These are phyloP conservation scores for Schizothorax lantsangensis DNA, from an alignment of 2,797 vertebrate genomes.

Conservation along the genomic window DNA sequence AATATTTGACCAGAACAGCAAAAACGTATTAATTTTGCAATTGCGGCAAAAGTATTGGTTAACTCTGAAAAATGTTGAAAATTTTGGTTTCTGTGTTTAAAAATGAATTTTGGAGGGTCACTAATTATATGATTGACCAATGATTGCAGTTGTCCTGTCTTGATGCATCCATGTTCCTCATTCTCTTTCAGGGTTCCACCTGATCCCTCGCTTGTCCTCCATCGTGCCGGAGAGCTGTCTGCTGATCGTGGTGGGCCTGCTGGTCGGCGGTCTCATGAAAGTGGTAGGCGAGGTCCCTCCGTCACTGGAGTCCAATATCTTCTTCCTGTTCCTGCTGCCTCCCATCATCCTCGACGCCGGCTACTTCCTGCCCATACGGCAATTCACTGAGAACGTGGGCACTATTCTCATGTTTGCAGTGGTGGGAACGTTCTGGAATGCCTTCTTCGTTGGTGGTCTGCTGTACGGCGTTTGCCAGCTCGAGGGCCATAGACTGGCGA, in stretches of 20 bases:
- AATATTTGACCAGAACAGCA: neutral
- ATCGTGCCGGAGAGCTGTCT: constrained; percentile 99
- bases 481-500: constrained; percentile 71
- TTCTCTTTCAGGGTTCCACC: constrained; percentile 87
- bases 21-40: neutral
- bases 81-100: neutral
- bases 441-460: constrained; percentile 91
- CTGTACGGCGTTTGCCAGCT: constrained; percentile 90
- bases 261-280: constrained; percentile 93
- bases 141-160: neutral
- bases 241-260: constrained; percentile 91
- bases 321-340: constrained; percentile 94
- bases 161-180: neutral
- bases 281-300: constrained; percentile 86
- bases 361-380: constrained; percentile 94
- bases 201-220: constrained; percentile 88
- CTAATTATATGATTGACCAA: neutral
- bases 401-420: constrained; percentile 98
- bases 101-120: accelerated
- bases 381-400: constrained; percentile 96
- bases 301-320: constrained; percentile 82
- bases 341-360: constrained; percentile 98
- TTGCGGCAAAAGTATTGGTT: neutral
- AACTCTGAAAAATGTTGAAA: neutral
- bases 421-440: constrained; percentile 94